A percentile compares a stretch with the other conserved stretches of the same genome.
Conservation (phyloP, 2,888 invertebrate genomes). For the Parnassius orleans region DNA sequence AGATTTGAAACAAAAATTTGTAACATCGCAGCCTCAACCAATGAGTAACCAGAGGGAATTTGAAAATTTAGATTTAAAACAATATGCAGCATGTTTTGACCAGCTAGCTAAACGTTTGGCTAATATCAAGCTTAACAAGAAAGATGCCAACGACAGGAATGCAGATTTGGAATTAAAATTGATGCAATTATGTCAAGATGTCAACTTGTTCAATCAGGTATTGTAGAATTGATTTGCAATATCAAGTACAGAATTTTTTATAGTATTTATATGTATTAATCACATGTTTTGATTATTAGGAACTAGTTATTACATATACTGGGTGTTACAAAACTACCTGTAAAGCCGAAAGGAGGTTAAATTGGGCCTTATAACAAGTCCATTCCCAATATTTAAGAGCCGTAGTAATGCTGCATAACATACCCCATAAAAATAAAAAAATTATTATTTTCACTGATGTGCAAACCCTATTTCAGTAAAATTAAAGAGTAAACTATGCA, state of each 20-base stretch:
- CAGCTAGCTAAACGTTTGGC: conserved; percentile 59
- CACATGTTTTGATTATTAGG: too few relatives aligned
- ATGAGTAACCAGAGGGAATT: conserved; percentile 34
- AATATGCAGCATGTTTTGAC: conserved; percentile 59
- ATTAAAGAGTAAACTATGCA: too few relatives aligned
- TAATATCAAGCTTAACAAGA: conserved; percentile 52
- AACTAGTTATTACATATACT: neutral
- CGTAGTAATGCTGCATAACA: too few relatives aligned
- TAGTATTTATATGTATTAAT: too few relatives aligned
- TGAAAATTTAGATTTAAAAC: conserved; percentile 49
- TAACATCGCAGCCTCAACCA: conserved; percentile 33
- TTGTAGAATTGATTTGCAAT: neutral
- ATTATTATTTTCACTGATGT: too few relatives aligned
- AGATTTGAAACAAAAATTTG: conserved; percentile 53
- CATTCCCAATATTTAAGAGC: too few relatives aligned
- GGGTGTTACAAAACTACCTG: too few relatives aligned
- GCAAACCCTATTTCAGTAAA: too few relatives aligned
- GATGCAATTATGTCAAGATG: conserved; percentile 56
- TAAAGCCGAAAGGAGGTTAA: too few relatives aligned
- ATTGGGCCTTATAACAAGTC: too few relatives aligned
- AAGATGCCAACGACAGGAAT: conserved; percentile 43
- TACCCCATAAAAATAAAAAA: too few relatives aligned
- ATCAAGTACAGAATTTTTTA: too few relatives aligned
- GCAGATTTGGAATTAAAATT: conserved; percentile 58
- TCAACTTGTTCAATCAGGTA: conserved; percentile 66